These are phyloP conservation scores for Enteromius afrohamiltoni DNA, from an alignment of 2,797 vertebrate genomes.

Conservation along the genomic window DNA sequence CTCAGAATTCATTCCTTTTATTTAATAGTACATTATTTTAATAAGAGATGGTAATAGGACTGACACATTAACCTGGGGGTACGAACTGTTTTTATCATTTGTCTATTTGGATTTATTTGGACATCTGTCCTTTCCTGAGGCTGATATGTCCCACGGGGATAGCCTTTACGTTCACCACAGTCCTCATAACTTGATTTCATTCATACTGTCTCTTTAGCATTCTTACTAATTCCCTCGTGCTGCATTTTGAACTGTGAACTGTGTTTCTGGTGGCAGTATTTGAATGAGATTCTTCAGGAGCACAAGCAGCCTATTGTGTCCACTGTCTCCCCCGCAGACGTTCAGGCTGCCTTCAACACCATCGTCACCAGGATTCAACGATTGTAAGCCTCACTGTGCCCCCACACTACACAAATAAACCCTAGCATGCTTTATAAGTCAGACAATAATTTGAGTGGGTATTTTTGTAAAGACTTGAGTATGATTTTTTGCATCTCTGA, in stretches of 20 bases:
- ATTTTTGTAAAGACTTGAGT: background rate
- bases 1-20: background rate
- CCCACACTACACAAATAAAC: background rate
- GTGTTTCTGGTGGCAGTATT: slow-evolving; percentile 57
- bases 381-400: slow-evolving; percentile 69
- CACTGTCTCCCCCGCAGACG: slow-evolving; percentile 71
- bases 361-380: slow-evolving; percentile 75
- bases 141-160: background rate
- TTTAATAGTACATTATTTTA: background rate
- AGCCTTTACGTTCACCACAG: background rate
- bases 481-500: background rate
- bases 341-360: slow-evolving; percentile 75
- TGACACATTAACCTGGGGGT: background rate
- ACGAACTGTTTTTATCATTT: background rate
- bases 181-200: background rate
- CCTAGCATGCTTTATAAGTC: background rate
- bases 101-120: slow-evolving; percentile 6
- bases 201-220: background rate
- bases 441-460: background rate
- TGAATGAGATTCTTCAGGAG: slow-evolving; percentile 71
- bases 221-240: background rate
- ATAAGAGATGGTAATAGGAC: background rate
- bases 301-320: slow-evolving; percentile 73
- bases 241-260: background rate
- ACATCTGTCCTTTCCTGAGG: background rate